These are phyloP conservation scores for Halichondria panicea DNA, from an alignment of 37 sponge, comb jelly and placozoan species.

Conservation along the genomic window DNA sequence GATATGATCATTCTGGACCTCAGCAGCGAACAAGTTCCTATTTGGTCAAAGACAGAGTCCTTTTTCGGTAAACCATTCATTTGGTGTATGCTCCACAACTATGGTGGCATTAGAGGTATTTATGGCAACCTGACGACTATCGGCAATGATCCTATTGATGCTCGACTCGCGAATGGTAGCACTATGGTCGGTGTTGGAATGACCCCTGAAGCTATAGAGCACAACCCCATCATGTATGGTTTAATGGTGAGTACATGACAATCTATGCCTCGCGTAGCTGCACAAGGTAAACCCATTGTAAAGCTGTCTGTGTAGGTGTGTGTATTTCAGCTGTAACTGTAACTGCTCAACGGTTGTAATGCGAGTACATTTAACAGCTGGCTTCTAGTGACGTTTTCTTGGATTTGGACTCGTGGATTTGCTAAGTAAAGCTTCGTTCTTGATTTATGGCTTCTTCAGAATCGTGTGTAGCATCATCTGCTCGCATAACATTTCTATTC, in stretches of 20 bases:
- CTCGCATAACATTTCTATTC: no score
- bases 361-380: no score
- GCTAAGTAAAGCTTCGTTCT: no score
- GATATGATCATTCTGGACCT: conserved; percentile 69
- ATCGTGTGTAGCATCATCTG: no score
- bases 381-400: no score
- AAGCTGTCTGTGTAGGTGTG: no score
- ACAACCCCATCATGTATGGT: conserved; percentile 75
- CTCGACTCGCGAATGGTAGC: conserved; percentile 23
- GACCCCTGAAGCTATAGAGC: conserved; percentile 75
- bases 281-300: no score
- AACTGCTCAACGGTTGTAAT: no score
- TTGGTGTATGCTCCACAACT: conserved; percentile 74
- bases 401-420: no score
- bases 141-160: conserved; percentile 39
- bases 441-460: no score
- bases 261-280: no score
- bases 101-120: conserved; percentile 59
- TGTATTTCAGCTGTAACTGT: no score
- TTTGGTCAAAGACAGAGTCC: conserved; percentile 38
- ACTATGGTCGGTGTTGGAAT: conserved; percentile 75
- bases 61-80: conserved; percentile 73
- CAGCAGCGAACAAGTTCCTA: conserved; percentile 33
- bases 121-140: conserved; percentile 64
- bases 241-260: conserved; percentile 50